phyloP scores from a whole-genome alignment of 2,113 vertebrate species.

The Aramus guarauna region DNA sequence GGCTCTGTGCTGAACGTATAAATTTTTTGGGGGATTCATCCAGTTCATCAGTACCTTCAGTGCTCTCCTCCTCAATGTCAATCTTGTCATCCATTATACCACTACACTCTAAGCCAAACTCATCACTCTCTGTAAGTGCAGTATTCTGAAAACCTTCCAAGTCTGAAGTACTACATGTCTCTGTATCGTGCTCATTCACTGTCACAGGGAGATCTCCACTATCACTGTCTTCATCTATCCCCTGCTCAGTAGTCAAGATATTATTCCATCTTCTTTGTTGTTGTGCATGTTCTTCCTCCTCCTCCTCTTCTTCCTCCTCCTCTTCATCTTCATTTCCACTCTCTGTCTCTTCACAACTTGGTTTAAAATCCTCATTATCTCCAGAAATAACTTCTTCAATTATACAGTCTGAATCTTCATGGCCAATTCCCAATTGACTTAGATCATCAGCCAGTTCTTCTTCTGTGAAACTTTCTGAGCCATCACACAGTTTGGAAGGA shows the following conservation, averaged over 20 bases:
- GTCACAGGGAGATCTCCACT: slow-evolving; percentile 49
- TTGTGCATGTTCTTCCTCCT: slow-evolving; percentile 6
- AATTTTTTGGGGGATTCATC: slow-evolving; percentile 59
- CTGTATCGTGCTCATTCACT: slow-evolving; percentile 45
- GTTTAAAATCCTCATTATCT: slow-evolving; percentile 56
- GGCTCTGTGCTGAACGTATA: neutral
- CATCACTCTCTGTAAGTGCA: slow-evolving; percentile 34
- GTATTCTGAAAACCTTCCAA: slow-evolving; percentile 54
- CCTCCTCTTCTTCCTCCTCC: slow-evolving; percentile 35
- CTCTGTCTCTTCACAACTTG: slow-evolving; percentile 61
- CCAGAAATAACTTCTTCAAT: slow-evolving; percentile 74
- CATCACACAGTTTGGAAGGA: slow-evolving; percentile 25
- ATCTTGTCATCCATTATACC: slow-evolving; percentile 10
- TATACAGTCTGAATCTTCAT: slow-evolving; percentile 76
- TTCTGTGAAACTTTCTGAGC: slow-evolving; percentile 25
- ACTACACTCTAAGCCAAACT: slow-evolving; percentile 46
- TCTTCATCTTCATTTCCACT: slow-evolving; percentile 66
- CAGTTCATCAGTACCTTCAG: slow-evolving; percentile 66
- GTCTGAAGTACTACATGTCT: slow-evolving; percentile 62
- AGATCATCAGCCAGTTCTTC: slow-evolving; percentile 35
- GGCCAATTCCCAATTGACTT: neutral
- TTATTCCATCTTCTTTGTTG: neutral
- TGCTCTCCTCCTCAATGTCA: slow-evolving; percentile 55
- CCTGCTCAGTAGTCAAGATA: neutral
- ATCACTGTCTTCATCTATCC: slow-evolving; percentile 74